Base-by-base conservation (phyloP, 2,113 vertebrate genomes). In the Neopipo cinnamomea region DNA sequence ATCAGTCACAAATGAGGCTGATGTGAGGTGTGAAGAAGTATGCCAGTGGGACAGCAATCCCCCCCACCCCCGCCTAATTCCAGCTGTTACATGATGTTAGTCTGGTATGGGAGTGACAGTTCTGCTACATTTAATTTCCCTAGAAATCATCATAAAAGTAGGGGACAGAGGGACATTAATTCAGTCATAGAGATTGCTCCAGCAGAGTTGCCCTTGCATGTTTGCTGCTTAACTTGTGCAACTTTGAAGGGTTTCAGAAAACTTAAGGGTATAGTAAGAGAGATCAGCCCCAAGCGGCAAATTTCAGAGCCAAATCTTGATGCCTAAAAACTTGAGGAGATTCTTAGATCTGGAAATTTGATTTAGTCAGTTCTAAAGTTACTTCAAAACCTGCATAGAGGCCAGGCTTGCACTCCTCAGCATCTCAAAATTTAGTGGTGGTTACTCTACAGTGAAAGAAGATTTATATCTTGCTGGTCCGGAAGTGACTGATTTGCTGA, bases 401-500 rank as follows among this genome's bases (percentile, higher is more conserved):
- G 27, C 35, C 58, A 91, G 79, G 37, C 42, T 56, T 84, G 42
- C 65, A 49, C 92, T 90, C 72, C 52, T 74, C n/a, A 27, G 39
- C 27, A 27, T 37, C 73, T 86, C 35, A 65, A 59, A 83, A 88
- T 95, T 87, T 85, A 92, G 65, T 70, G 53, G 83, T 68, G 56
- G 86, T 52, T 93, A 85, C 53, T 84, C 87, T 46, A 23, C 55
- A 58, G 46, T 33, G 76, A 94, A 70, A 72, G 71, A 31, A 91
- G 92, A 81, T 94, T 96, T 94, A 94, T 91, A 44, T 78, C 75
- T 84, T 56, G 56, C 83, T 86, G 35, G 14, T 89, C 66, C 78
- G 71, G 73, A 85, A 85, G 41, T 78, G 91, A 78, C 58, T 89
- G 93, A 87, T 93, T 95, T 96, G 90, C 76, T 78, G 91, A 93